phyloP scores from a whole-genome alignment of 2,888 invertebrate species.

The Minunthozetes semirufus region DNA sequence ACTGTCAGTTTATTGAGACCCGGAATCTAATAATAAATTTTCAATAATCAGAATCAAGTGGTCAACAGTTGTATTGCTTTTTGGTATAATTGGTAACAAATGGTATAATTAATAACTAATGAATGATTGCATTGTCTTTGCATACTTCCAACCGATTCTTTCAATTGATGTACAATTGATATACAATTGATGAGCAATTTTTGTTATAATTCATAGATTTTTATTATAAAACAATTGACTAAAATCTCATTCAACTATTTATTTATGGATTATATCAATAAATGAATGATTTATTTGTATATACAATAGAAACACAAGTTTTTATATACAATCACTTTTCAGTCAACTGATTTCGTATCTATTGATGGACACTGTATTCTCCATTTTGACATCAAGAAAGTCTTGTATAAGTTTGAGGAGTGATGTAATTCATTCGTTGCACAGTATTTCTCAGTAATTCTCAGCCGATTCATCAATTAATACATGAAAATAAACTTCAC shows the following conservation, averaged over 20 bases:
- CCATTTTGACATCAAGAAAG: neutral
- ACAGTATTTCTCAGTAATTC: constrained; percentile 12
- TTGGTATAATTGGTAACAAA: neutral
- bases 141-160: constrained; percentile 18
- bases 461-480: neutral
- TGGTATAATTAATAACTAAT: neutral
- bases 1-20: too few species aligned
- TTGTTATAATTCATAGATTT: neutral
- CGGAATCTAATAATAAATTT: too few species aligned
- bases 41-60: neutral
- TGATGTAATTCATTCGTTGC: constrained; percentile 22
- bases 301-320: neutral
- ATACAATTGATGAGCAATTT: constrained; percentile 30
- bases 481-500: constrained; percentile 21
- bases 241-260: neutral
- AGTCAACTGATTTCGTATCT: neutral
- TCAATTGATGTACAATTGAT: constrained; percentile 26
- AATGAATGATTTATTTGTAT: neutral
- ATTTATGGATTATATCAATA: neutral
- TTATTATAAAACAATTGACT: neutral
- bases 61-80: constrained; percentile 17
- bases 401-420: neutral
- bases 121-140: constrained; percentile 26
- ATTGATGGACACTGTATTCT: neutral
- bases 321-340: neutral